Percentiles rank a stretch among this genome's conserved stretches.
Evolutionary conservation across 2,888 invertebrate genomes (phyloP).

Genomic region (Orthosia gothica): DNA sequence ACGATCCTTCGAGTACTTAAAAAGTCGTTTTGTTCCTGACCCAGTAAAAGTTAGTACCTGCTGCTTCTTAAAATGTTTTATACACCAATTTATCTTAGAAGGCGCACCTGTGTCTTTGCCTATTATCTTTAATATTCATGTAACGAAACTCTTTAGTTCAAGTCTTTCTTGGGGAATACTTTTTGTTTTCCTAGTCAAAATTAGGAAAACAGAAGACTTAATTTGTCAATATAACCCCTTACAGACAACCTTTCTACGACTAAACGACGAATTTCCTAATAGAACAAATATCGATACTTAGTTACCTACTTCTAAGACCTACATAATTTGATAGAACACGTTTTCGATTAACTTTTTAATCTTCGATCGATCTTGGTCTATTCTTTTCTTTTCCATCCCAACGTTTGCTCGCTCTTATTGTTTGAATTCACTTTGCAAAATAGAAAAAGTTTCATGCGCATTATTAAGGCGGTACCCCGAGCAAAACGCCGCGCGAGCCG

Average conservation of each 20-base stretch:
- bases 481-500: too few species aligned
- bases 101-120: slow-evolving; percentile 23
- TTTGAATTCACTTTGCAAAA: slow-evolving; percentile 19
- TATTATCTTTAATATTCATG: slow-evolving; percentile 16
- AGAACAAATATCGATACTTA: not conserved
- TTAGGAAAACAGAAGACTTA: not conserved
- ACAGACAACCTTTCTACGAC: too few species aligned
- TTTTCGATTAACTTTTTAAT: not conserved
- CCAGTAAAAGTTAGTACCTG: slow-evolving; percentile 3
- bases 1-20: not conserved
- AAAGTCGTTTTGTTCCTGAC: slow-evolving; percentile 3
- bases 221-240: not conserved
- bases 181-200: not conserved
- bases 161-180: too few species aligned
- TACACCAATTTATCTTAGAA: slow-evolving; percentile 7
- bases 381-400: not conserved
- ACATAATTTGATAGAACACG: not conserved
- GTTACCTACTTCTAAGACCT: not conserved
- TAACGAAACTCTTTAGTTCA: slow-evolving; percentile 9
- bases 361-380: slow-evolving; percentile 4
- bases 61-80: slow-evolving; percentile 17
- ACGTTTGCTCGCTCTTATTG: not conserved
- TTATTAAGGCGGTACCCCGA: too few species aligned
- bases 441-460: slow-evolving; percentile 22
- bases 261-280: not conserved